Conservation (phyloP, 2,797 vertebrate genomes). For the Molossus alvarezi region DNA sequence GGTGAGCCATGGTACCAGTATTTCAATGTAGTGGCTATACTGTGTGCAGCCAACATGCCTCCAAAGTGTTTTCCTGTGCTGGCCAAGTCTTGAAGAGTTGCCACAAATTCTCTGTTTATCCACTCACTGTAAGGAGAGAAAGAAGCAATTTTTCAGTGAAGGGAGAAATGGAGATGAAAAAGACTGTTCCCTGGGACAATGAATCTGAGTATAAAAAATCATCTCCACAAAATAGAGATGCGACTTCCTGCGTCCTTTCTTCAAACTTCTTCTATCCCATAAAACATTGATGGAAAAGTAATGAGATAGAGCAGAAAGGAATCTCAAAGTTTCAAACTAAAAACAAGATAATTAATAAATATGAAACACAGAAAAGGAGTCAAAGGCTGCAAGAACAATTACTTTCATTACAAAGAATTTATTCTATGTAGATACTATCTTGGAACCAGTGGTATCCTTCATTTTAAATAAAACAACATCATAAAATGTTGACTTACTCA, state of each 20-base stretch:
- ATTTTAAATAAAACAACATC: constrained; percentile 29
- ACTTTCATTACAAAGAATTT: neutral
- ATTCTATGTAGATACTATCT: neutral
- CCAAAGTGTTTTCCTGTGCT: constrained; percentile 74
- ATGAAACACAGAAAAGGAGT: neutral
- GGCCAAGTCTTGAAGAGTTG: constrained; percentile 79
- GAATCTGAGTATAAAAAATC: neutral
- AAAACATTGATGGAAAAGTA: neutral
- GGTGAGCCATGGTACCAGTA: constrained; percentile 93
- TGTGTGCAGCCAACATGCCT: constrained; percentile 91
- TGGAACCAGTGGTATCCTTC: neutral
- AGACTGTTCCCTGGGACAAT: neutral
- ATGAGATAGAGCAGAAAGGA: neutral
- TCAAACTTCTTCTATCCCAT: neutral
- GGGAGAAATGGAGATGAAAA: neutral
- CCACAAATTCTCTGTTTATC: constrained; percentile 91
- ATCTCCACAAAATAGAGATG: neutral
- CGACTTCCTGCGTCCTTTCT: neutral
- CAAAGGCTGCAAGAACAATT: neutral
- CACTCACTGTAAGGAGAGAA: constrained; percentile 91
- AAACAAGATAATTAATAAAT: neutral
- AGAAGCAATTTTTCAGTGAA: constrained; percentile 13
- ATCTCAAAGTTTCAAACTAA: neutral
- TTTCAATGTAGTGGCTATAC: constrained; percentile 90
- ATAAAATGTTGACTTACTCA: neutral